These are phyloP conservation scores for Calcarius lapponicus DNA, from an alignment of 2,797 vertebrate genomes.

Conservation along the genomic window DNA sequence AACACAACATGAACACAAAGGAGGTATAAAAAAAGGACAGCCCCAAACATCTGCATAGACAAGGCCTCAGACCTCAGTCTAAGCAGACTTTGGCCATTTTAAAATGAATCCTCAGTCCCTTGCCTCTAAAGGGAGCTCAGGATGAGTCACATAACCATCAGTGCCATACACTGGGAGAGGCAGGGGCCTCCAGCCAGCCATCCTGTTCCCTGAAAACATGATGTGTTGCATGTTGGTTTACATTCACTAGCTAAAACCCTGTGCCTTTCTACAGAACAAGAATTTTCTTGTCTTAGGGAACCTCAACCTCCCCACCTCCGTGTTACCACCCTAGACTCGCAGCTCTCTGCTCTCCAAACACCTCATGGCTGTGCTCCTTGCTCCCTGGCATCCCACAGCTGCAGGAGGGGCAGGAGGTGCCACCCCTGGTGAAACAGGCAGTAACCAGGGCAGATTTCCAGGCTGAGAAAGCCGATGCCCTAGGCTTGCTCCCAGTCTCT, in stretches of 20 bases:
- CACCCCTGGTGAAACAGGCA: background rate
- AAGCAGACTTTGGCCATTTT: background rate
- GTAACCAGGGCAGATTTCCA: background rate
- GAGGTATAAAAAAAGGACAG: background rate
- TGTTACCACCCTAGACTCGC: background rate
- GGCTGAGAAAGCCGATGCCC: background rate
- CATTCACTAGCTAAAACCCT: background rate
- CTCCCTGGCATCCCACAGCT: background rate
- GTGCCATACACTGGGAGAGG: fast-evolving
- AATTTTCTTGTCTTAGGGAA: background rate
- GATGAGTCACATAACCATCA: background rate
- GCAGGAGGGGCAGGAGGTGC: background rate
- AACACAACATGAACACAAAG: background rate
- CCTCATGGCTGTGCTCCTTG: background rate
- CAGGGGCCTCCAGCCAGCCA: background rate
- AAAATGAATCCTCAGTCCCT: background rate
- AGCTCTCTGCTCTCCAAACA: background rate
- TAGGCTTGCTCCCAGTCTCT: background rate
- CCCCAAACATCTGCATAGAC: background rate
- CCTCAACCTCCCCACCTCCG: background rate
- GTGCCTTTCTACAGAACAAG: background rate
- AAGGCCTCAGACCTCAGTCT: background rate
- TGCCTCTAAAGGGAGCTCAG: background rate
- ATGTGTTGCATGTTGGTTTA: background rate
- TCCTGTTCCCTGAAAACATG: background rate